phyloP scores from a whole-genome alignment of 2,113 vertebrate genomes.

The Rhagologus leucostigma region DNA sequence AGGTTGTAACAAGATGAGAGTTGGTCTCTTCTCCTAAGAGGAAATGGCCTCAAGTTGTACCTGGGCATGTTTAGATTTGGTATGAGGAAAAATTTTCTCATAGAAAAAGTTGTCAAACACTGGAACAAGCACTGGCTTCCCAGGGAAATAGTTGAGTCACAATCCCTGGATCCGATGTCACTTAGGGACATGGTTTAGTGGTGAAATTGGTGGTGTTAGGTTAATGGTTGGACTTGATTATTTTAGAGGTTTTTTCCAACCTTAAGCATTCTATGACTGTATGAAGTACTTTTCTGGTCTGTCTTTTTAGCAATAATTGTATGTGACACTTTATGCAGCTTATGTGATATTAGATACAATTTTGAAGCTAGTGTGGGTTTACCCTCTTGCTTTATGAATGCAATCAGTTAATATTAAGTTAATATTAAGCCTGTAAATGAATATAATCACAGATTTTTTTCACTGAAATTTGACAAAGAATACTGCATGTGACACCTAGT shows the following conservation, averaged over 20 bases:
- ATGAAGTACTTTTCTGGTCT: background rate
- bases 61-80: background rate
- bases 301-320: slow-evolving; percentile 28
- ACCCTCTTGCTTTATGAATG: slow-evolving; percentile 23
- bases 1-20: fast-evolving
- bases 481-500: background rate
- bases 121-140: background rate
- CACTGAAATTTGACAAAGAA: background rate
- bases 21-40: no score
- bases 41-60: background rate
- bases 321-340: slow-evolving; percentile 10
- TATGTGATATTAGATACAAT: slow-evolving; percentile 12
- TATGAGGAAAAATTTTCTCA: background rate
- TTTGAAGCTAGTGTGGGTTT: slow-evolving; percentile 33
- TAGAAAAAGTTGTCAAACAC: background rate
- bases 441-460: background rate
- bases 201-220: background rate
- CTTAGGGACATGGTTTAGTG: fast-evolving
- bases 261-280: background rate
- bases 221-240: background rate
- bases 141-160: background rate
- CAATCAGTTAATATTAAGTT: slow-evolving; percentile 5
- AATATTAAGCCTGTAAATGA: background rate
- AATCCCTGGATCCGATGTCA: background rate
- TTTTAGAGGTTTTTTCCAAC: background rate